Evolutionary conservation across 2,888 invertebrate species (phyloP), one percentile per base, ranked within the genome.

Genomic region (Caenorhabditis angaria): DNA sequence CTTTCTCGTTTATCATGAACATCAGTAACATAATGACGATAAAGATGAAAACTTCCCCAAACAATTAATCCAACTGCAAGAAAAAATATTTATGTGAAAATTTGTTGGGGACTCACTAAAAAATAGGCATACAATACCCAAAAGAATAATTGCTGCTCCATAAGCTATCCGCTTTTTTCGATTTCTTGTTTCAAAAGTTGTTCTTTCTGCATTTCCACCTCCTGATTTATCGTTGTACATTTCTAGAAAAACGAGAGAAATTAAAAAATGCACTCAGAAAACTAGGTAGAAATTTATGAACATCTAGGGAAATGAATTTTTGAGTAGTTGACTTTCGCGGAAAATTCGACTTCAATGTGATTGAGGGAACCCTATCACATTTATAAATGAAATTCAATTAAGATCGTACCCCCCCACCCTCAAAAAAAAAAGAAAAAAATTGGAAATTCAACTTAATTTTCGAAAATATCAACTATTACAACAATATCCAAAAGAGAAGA

Each of bases 1-100:
- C 72, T 72, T 51, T 78, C 80, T 41, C 70, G 48, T n/a, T 64
- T 69, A 25, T 82, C 82, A 61, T 66, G 70, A 3, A 62, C 77
- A 24, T 70, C 73, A 47, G 61, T 67, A 28, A 74, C 67, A 14
- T 71, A 75, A 50, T 68, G 63, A 48, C 68, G 66, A 41, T 75
- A 72, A 3, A 79, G 61, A 29, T 61, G 67, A 24, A 74, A 75
- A 28, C 72, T 70, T 25, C 68, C 77, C 60, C 69, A 73, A 12
- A 75, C 62, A n/a, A 79, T 41, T n/a, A 65, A 58, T 12, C 71
- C 20, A 1, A 68, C 78, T 76, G 72, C 28, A 74, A 62, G 24
- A 25, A 25, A 25, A 27, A 18, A n/a, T n/a, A n/a, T n/a, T n/a
- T n/a, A n/a, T n/a, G n/a, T n/a, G n/a, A n/a, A n/a, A n/a, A n/a